These are phyloP conservation scores for Trematomus bernacchii DNA, from an alignment of 2,797 vertebrate genomes.

Conservation along the genomic window DNA sequence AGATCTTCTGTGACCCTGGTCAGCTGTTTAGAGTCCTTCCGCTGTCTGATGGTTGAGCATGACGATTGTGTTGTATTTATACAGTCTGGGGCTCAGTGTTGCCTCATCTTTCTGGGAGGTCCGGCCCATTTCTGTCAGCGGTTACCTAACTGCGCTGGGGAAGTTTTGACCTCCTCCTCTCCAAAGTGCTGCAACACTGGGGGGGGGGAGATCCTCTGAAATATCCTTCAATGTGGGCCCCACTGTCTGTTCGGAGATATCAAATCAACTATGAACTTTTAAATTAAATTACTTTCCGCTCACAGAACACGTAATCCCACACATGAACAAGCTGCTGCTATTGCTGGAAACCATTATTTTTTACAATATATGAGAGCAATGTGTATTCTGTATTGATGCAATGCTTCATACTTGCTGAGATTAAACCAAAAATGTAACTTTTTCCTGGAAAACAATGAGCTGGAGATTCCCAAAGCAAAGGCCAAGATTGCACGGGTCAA, in stretches of 20 bases:
- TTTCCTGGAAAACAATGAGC: conserved; percentile 21
- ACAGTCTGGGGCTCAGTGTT: conserved; percentile 58
- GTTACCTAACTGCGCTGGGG: conserved; percentile 74
- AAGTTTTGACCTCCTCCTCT: conserved; percentile 67
- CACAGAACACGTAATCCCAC: conserved; percentile 56
- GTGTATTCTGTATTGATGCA: conserved; percentile 26
- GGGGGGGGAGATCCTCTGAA: conserved; percentile 51
- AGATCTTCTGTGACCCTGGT: conserved; percentile 59
- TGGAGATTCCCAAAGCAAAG: conserved; percentile 61
- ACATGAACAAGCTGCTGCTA: conserved; percentile 44
- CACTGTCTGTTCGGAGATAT: conserved; percentile 35
- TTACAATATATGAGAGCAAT: conserved; percentile 29
- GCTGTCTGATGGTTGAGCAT: conserved; percentile 34
- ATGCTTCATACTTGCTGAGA: neutral
- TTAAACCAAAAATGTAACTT: conserved; percentile 16
- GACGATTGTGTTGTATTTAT: conserved; percentile 73
- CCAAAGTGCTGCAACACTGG: conserved; percentile 44
- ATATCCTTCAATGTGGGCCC: conserved; percentile 39
- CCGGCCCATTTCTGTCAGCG: conserved; percentile 72
- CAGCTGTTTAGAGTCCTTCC: conserved; percentile 39
- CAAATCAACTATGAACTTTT: conserved; percentile 51
- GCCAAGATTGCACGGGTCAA: conserved; percentile 54
- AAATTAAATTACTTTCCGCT: conserved; percentile 55
- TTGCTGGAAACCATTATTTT: conserved; percentile 16
- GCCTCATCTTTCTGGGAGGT: conserved; percentile 68